Evolutionary conservation across 2,113 vertebrate species (phyloP), one percentile per base, ranked within the genome.

Genomic region (Lophochroa leadbeateri): DNA sequence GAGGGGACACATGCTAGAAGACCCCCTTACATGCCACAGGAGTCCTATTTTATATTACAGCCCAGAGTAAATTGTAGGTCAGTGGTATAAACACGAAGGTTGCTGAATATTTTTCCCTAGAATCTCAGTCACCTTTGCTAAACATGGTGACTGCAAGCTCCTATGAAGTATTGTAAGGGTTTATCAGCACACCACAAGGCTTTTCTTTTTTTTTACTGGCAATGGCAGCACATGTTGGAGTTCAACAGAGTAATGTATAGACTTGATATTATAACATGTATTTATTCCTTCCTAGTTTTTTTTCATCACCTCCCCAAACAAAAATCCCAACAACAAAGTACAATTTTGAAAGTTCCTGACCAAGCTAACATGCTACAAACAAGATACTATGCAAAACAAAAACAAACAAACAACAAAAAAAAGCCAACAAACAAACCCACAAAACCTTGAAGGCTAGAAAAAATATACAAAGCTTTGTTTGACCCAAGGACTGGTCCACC

Each of bases 81-180:
- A 49, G 67, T 72, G 76, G 82, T 85, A 74, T 88, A 94, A 92
- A 93, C 17, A 57, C 58, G 27, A 93, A 91, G 69, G 33, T 82
- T 95, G 79, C 15, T 93, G 87, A 95, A 75, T 86, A 72, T 87
- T 94, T 92, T 94, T 76, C 88, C 92, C 52, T 74, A 93, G 80
- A 97, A 92, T 83, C 88, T 88, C 88, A 93, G 75, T 86, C 92
- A 88, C 90, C 92, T 96, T 92, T 92, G 87, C 94, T 97, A 84
- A 96, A 86, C 75, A 72, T 18, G 57, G 53, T 57, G 91, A 88
- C 65, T 96, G 92, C 65, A 96, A 89, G 60, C 67, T 81, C 89
- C 85, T 92, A 29, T 79, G 86, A 97, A 96, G 83, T 41, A 93
- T 75, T 72, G 63, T 86, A 90, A 90, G 53, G 92, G 79, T 87